Conservation (phyloP, 2,888 invertebrate species). For the Pachycephus smyrnensis region DNA sequence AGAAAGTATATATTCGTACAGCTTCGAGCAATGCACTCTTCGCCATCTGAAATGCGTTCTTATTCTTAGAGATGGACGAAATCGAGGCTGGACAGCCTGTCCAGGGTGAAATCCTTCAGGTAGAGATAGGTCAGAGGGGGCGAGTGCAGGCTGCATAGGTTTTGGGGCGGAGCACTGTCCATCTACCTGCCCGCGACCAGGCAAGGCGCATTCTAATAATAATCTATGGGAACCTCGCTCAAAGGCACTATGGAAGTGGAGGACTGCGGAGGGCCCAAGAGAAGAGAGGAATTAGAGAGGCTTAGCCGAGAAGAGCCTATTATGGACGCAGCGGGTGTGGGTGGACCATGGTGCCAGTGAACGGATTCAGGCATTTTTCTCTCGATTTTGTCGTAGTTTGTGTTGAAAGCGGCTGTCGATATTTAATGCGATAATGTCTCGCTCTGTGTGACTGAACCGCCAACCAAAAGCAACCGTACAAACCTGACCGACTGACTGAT, state of each 20-base stretch:
- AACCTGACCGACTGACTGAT: slow-evolving; percentile 47
- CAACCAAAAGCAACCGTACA: slow-evolving; percentile 30
- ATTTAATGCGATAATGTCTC: slow-evolving; percentile 63
- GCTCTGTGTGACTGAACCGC: slow-evolving; percentile 56
- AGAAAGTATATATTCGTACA: background rate
- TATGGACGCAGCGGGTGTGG: slow-evolving; percentile 58
- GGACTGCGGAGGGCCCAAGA: slow-evolving; percentile 23
- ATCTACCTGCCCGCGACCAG: slow-evolving; percentile 41
- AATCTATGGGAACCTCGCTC: slow-evolving; percentile 61
- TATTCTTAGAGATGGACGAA: background rate
- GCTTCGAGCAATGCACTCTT: background rate
- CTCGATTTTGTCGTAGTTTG: slow-evolving; percentile 39
- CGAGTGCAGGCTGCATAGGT: slow-evolving; percentile 42
- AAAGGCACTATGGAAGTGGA: slow-evolving; percentile 37
- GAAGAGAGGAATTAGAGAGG: slow-evolving; percentile 55
- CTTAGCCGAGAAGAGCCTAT: slow-evolving; percentile 57
- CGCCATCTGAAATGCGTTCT: background rate
- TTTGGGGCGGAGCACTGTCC: slow-evolving; percentile 59
- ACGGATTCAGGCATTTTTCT: slow-evolving; percentile 51
- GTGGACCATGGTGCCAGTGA: slow-evolving; percentile 34
- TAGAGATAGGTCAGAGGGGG: slow-evolving; percentile 33
- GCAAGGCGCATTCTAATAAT: slow-evolving; percentile 64
- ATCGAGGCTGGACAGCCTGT: background rate
- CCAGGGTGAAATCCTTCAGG: slow-evolving; percentile 34
- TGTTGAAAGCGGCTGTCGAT: slow-evolving; percentile 63